These are phyloP conservation scores for Clanis bilineata DNA, from an alignment of 2,888 invertebrate species.

Conservation along the genomic window DNA sequence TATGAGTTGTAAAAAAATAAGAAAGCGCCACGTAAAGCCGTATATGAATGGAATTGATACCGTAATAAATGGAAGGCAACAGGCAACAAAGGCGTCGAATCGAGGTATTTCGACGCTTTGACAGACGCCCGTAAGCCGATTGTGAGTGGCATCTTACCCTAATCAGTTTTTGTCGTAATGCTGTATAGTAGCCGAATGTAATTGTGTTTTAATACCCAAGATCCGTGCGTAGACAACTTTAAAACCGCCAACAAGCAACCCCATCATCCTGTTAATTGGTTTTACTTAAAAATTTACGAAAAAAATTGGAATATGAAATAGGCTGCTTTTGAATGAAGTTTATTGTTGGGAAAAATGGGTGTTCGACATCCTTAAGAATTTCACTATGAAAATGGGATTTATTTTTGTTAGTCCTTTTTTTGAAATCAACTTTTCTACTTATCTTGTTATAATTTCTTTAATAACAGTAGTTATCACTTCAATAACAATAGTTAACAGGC, in stretches of 20 bases:
- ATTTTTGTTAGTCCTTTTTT: too few relatives aligned
- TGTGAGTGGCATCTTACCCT: slow-evolving; percentile 43
- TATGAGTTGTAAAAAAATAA: slow-evolving; percentile 45
- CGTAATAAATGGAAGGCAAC: slow-evolving; percentile 63
- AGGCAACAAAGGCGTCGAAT: slow-evolving; percentile 47
- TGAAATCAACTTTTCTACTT: too few relatives aligned
- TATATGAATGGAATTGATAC: slow-evolving; percentile 69
- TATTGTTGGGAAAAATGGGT: neutral
- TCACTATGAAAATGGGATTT: too few relatives aligned
- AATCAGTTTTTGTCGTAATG: slow-evolving; percentile 52
- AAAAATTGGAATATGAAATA: neutral
- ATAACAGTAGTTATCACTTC: too few relatives aligned
- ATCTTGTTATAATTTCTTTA: too few relatives aligned
- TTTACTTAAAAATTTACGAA: neutral
- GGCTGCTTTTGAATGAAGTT: neutral
- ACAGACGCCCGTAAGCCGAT: slow-evolving; percentile 50
- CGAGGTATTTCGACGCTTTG: slow-evolving; percentile 47
- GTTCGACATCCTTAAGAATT: too few relatives aligned
- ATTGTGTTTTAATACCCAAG: slow-evolving; percentile 13
- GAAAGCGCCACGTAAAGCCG: slow-evolving; percentile 61
- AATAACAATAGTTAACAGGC: too few relatives aligned
- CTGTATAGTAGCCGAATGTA: slow-evolving; percentile 27
- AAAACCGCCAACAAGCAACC: neutral
- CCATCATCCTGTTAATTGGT: neutral
- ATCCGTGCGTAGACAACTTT: neutral